Evolutionary conservation across 2,113 vertebrate species (phyloP).

Genomic region (Caretta caretta): DNA sequence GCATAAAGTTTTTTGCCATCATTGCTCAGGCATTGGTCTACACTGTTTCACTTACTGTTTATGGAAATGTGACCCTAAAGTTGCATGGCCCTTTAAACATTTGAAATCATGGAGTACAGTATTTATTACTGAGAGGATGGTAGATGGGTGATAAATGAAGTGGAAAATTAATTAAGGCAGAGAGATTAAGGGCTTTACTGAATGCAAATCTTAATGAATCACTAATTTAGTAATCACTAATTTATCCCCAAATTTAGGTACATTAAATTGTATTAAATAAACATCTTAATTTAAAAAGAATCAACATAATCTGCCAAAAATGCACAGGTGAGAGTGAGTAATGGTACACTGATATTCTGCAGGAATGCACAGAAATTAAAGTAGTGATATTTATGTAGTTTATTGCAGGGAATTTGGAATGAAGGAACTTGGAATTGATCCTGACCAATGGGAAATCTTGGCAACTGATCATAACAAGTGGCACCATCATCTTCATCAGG

Average conservation of each 20-base stretch:
- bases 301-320: not conserved
- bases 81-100: not conserved
- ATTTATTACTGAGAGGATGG: conserved; percentile 19
- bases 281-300: conserved; percentile 38
- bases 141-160: not conserved
- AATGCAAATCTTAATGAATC: conserved; percentile 40
- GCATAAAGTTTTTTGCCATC: not conserved
- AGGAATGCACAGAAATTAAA: not conserved
- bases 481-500: too few relatives aligned
- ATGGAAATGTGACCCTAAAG: not conserved
- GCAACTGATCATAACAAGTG: too few relatives aligned
- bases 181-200: not conserved
- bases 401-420: not conserved
- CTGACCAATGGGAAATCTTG: too few relatives aligned
- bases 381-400: not conserved
- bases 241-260: not conserved
- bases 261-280: conserved; percentile 25
- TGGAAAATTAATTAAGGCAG: conserved; percentile 19
- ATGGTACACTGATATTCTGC: not conserved
- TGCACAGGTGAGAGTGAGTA: not conserved
- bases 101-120: not conserved
- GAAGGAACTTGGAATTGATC: too few relatives aligned
- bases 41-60: not conserved
- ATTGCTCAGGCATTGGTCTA: not conserved
- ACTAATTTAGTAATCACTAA: conserved; percentile 36